Evolutionary conservation across 2,888 invertebrate species (phyloP).

Genomic region (Trissoscelio sp.): DNA sequence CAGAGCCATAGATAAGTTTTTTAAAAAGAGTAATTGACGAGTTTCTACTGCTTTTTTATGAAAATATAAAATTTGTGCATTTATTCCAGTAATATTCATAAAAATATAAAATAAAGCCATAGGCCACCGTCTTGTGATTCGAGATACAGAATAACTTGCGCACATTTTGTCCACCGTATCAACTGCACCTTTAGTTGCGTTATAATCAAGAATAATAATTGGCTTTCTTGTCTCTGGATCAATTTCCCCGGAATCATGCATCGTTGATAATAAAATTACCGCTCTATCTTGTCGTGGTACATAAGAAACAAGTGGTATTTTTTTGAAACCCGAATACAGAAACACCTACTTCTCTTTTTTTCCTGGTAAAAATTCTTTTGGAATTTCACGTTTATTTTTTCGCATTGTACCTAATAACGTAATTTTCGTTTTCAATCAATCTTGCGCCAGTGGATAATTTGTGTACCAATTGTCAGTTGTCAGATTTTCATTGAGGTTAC

Average conservation of each 20-base stretch:
- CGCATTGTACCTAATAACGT: constrained; percentile 18
- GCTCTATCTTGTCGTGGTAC: constrained; percentile 11
- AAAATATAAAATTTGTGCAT: background rate
- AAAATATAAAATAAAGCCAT: constrained; percentile 1
- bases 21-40: background rate
- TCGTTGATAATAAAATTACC: constrained; percentile 27
- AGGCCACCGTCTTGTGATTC: constrained; percentile 43
- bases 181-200: constrained; percentile 73
- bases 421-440: constrained; percentile 6
- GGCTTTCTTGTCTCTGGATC: constrained; percentile 72
- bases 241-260: constrained; percentile 53
- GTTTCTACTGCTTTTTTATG: constrained; percentile 10
- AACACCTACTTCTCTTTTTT: background rate
- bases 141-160: constrained; percentile 60
- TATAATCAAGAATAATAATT: constrained; percentile 72
- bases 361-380: constrained; percentile 3
- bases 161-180: constrained; percentile 73
- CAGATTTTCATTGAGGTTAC: constrained; percentile 61
- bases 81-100: background rate
- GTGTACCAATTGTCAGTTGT: constrained; percentile 42
- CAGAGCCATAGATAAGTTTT: too few species aligned
- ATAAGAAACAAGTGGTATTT: constrained; percentile 17
- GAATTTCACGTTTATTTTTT: constrained; percentile 20
- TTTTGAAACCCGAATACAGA: constrained; percentile 17
- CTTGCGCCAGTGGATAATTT: constrained; percentile 9